A percentile compares a stretch with the other conserved stretches of the same genome.
Conservation (phyloP, 2,888 invertebrate species). For the Rhodophaea formosa region DNA sequence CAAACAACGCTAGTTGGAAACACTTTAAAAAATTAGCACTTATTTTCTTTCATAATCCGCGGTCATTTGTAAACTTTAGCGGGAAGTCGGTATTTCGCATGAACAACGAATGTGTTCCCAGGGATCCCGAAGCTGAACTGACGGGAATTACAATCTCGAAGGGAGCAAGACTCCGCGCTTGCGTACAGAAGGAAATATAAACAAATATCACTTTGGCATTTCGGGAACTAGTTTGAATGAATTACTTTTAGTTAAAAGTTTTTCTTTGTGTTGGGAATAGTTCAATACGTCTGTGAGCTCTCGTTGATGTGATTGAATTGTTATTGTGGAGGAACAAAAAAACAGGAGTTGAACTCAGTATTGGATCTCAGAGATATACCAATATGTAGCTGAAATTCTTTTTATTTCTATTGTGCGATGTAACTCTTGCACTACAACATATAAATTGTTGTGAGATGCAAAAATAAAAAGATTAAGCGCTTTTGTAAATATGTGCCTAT, state of each 20-base stretch:
- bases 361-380: too few species aligned
- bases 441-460: too few species aligned
- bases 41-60: not conserved
- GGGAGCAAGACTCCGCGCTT: not conserved
- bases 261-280: not conserved
- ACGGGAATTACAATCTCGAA: not conserved
- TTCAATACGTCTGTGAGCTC: not conserved
- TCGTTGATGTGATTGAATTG: not conserved
- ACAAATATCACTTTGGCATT: not conserved
- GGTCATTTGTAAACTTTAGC: not conserved
- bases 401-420: too few species aligned
- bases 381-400: too few species aligned
- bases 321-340: not conserved
- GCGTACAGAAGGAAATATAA: not conserved
- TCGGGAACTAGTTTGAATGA: not conserved
- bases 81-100: not conserved
- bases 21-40: not conserved
- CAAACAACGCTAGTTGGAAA: not conserved
- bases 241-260: not conserved
- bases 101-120: not conserved
- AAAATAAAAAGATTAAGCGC: too few species aligned
- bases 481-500: too few species aligned
- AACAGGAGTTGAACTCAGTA: too few species aligned
- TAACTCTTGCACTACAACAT: too few species aligned
- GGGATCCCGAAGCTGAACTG: not conserved